A percentile compares a stretch with the other conserved stretches of the same genome.
Evolutionary conservation across 2,113 vertebrate species (phyloP).

Genomic region (Nematolebias whitei): DNA sequence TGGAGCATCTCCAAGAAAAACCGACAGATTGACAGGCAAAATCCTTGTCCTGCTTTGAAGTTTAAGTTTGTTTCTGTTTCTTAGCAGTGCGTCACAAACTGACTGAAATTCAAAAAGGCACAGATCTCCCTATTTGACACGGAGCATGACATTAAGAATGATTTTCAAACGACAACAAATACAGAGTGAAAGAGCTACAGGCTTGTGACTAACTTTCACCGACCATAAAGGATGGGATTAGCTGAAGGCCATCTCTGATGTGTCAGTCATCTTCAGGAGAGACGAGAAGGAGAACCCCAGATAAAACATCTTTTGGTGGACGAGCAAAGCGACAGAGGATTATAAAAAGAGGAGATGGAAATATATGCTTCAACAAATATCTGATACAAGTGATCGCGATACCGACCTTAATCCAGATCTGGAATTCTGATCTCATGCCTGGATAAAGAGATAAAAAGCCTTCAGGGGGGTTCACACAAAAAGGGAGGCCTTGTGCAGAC

Average conservation of each 20-base stretch:
- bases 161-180: constrained; percentile 70
- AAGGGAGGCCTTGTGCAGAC: constrained; percentile 43
- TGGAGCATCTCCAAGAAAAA: constrained; percentile 59
- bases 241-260: constrained; percentile 71
- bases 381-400: constrained; percentile 61
- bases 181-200: constrained; percentile 57
- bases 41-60: constrained; percentile 56
- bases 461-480: constrained; percentile 41
- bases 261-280: constrained; percentile 67
- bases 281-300: constrained; percentile 45
- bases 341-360: constrained; percentile 34
- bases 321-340: constrained; percentile 37
- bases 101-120: constrained; percentile 53
- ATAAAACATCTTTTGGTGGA: constrained; percentile 62
- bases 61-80: constrained; percentile 47
- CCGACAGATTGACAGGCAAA: constrained; percentile 46
- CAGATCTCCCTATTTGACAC: constrained; percentile 42
- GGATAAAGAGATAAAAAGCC: constrained; percentile 63
- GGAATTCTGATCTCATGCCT: constrained; percentile 66
- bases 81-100: constrained; percentile 31
- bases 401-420: constrained; percentile 65
- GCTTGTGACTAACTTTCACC: constrained; percentile 55
- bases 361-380: constrained; percentile 58
- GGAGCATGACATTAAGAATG: constrained; percentile 68
- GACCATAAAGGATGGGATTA: constrained; percentile 69